Base-by-base conservation (phyloP, 2,888 invertebrate genomes). In the Adineta ricciae region DNA sequence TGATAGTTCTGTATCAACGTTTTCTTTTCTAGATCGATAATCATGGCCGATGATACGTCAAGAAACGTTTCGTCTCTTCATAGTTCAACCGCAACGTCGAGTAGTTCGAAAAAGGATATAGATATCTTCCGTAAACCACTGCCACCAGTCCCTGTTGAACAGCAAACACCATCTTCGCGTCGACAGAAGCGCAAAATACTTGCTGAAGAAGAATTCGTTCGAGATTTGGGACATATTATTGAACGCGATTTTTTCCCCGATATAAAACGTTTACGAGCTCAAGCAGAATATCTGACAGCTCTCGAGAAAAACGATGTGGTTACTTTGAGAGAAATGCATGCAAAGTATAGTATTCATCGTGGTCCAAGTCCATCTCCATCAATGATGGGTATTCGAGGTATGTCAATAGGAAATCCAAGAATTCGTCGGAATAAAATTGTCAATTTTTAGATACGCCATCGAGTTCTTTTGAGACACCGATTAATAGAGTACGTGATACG, bases 191-290 rank as follows among this genome's bases (percentile, higher is more conserved):
- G 56, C 24, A 84, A 83, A 84, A 82, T 82, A 50, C 84, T 78
- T 78, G 78, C 38, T 24, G 78, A 78, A 41, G 78, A 78, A 78
- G 41, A 78, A 24, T 78, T 82, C 49, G 88, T 92, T 56, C 90
- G 95, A 93, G 94, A 94, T 89, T 93, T 99, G 90, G 95, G 95
- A 41, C 94, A 95, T 90, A 98, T 99, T 84, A 97, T 99, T 87
- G 95, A 97, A 89, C 93, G 97, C 87, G 98, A 99, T 89, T 99
- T 97, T 89, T 99, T 96, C 89, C 99, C 99, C 0, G 97, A 98
- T 90, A 91, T 99, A 87, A 95, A 95, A 87, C 96, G 95, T 89
- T 90, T 98, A 52, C 94, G 94, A 88, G 96, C 96, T 0, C 96
- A 97, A 89, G 95, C 95, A 90, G 95, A 95, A 86, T 97, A 95